Conservation (phyloP, 2,888 invertebrate species). For the Aphelenchoides bicaudatus region DNA sequence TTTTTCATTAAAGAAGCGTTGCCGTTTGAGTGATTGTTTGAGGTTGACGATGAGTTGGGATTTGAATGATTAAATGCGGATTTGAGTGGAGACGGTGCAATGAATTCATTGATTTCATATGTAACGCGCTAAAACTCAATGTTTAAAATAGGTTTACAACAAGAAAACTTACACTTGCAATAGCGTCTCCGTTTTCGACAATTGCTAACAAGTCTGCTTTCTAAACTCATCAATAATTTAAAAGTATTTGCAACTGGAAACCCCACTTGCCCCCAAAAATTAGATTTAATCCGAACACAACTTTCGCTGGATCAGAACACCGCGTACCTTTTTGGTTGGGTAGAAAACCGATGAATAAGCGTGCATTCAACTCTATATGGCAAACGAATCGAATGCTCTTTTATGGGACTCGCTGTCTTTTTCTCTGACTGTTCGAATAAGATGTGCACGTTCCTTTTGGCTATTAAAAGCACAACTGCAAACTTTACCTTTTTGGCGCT, state of each 20-base stretch:
- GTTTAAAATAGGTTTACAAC: background rate
- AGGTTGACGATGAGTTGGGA: background rate
- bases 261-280: too few relatives aligned
- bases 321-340: too few relatives aligned
- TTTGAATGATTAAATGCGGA: too few relatives aligned
- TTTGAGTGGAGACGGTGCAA: background rate
- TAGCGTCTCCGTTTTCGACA: background rate
- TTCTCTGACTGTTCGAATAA: too few relatives aligned
- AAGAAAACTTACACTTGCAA: constrained; percentile 4
- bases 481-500: background rate
- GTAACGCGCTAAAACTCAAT: constrained; percentile 2
- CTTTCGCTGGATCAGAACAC: too few relatives aligned
- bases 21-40: too few relatives aligned
- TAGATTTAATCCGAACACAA: too few relatives aligned
- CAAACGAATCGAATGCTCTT: too few relatives aligned
- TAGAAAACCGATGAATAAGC: constrained; percentile 4
- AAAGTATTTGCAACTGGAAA: too few relatives aligned
- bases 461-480: background rate
- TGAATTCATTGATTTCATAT: background rate
- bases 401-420: too few relatives aligned
- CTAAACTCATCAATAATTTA: too few relatives aligned
- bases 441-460: too few relatives aligned
- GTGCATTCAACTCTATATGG: constrained; percentile 5
- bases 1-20: constrained; percentile 5
- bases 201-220: background rate